phyloP scores from a whole-genome alignment of 2,797 vertebrate species.

The Tolypeutes matacus region DNA sequence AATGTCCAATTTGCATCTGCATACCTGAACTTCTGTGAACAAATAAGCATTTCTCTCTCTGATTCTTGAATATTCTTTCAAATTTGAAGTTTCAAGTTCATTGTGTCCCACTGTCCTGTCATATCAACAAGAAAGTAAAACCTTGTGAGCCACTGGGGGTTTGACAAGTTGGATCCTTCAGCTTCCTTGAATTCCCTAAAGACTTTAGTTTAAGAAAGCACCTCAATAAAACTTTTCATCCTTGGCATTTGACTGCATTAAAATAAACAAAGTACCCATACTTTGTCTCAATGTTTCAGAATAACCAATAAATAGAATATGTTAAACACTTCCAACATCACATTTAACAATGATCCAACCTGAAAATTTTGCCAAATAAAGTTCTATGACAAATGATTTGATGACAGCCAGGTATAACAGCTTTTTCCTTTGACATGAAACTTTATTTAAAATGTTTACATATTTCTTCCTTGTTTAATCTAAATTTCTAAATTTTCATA shows the following conservation, averaged over 20 bases:
- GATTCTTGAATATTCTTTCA: conserved; percentile 27
- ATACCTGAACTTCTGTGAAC: conserved; percentile 36
- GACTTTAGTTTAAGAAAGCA: not conserved
- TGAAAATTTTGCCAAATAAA: not conserved
- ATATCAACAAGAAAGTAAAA: conserved; percentile 5
- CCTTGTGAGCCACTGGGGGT: not conserved
- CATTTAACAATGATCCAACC: not conserved
- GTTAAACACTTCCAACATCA: not conserved
- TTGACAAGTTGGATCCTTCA: not conserved
- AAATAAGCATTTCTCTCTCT: not conserved
- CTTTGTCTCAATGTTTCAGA: conserved; percentile 1
- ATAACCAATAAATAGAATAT: conserved; percentile 10
- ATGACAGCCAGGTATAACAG: not conserved
- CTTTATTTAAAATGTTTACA: not conserved
- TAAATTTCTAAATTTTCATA: conserved; percentile 1
- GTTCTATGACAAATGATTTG: conserved; percentile 12
- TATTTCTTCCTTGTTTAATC: conserved; percentile 16
- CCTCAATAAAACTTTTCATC: conserved; percentile 20
- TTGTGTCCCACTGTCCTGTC: not conserved
- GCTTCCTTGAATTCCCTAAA: not conserved
- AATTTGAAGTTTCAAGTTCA: not conserved
- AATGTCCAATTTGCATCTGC: conserved; percentile 29
- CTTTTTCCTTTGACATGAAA: not conserved
- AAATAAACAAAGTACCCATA: conserved; percentile 5
- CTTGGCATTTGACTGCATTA: not conserved